These are phyloP conservation scores for Masnerella sp. DNA, from an alignment of 2,888 invertebrate genomes.

Conservation along the genomic window DNA sequence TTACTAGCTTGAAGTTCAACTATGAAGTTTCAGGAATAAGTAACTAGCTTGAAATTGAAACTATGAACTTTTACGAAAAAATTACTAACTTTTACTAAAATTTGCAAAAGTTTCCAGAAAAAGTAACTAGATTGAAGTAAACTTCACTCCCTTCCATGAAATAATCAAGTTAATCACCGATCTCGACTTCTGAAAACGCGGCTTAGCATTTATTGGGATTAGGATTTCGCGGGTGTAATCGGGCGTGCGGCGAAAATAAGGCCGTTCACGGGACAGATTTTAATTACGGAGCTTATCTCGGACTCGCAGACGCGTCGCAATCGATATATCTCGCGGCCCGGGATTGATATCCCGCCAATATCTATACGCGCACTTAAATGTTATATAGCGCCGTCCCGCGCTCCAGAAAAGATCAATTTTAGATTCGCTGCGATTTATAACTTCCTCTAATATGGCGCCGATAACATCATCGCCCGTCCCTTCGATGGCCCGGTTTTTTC, in stretches of 20 bases:
- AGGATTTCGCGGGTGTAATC: too few species aligned
- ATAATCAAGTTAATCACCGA: conserved; percentile 2
- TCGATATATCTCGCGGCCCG: conserved; percentile 75
- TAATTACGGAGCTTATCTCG: conserved; percentile 70
- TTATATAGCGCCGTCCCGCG: conserved; percentile 47
- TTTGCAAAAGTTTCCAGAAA: too few species aligned
- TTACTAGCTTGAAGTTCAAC: too few species aligned
- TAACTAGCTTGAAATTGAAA: too few species aligned
- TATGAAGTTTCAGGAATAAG: too few species aligned
- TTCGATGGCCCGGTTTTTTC: conserved; percentile 33
- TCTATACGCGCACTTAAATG: conserved; percentile 61
- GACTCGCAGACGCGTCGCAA: conserved; percentile 77
- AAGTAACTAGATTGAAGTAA: too few species aligned
- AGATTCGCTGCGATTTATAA: conserved; percentile 78
- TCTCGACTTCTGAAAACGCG: not conserved
- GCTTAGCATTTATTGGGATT: too few species aligned
- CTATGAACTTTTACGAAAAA: too few species aligned
- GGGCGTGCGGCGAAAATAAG: conserved; percentile 12
- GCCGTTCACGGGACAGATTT: not conserved
- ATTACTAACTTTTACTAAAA: too few species aligned
- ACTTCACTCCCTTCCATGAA: too few species aligned
- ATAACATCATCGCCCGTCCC: conserved; percentile 65
- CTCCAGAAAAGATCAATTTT: conserved; percentile 77
- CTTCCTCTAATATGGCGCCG: conserved; percentile 77
- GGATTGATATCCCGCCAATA: conserved; percentile 62